Evolutionary conservation across 2,113 vertebrate species (phyloP), one percentile per base, ranked within the genome.

Genomic region (Charina bottae): DNA sequence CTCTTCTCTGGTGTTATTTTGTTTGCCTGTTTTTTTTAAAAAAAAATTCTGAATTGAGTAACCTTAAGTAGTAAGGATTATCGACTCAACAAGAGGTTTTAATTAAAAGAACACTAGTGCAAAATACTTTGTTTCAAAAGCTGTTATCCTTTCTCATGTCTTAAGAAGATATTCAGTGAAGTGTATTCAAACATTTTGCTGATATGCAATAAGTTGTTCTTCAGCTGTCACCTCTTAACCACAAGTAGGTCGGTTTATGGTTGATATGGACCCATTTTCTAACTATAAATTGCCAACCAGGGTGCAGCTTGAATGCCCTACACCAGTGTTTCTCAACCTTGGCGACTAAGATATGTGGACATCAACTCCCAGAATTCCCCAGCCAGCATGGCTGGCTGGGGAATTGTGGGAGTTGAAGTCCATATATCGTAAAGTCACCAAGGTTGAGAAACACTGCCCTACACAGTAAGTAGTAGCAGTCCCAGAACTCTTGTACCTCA

Each of bases 101-200:
- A 46, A 53, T 88, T 60, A 62, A 7, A 92, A n/a, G 19, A 88
- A 23, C 1, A 64, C 37, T 15, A 59, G 54, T 83, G 64, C 8
- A 59, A 59, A 88, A 17, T 83, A 24, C 37, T 33, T 92, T 33
- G 17, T 83, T 83, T 88, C 64, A 92, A 92, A 68, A 68, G 42
- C 68, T 33, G 37, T 59, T 88, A 46, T 6, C 86, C 4, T 60
- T 92, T 83, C 23, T 46, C 37, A 60, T 58, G 9, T 6, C 64
- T 72, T 83, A 83, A 88, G 68, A 68, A 26, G 37, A 46, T 53
- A 64, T 53, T 88, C 10, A 64, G 46, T 21, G 62, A 91, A 12
- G n/a, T 87, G 33, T 33, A 19, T 21, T 88, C 85, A 87, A 78
- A 37, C 28, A 15, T 91, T 91, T 85, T 85, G 90, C 85, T 92